Conservation (phyloP, 2,888 invertebrate species). For the Torymus aiolomorphi region DNA sequence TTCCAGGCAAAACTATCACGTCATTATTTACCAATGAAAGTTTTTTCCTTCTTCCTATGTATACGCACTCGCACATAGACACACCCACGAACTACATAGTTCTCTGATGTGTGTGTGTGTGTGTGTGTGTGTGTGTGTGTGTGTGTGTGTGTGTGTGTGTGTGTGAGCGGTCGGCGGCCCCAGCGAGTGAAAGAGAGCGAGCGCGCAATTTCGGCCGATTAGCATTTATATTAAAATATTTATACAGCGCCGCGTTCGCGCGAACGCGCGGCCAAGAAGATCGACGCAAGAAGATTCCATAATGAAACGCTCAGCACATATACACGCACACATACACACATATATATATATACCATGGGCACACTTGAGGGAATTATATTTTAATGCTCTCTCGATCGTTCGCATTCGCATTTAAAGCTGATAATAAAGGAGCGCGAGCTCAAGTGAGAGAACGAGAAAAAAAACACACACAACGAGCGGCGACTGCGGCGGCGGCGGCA, state of each 20-base stretch:
- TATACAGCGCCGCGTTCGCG: slow-evolving; percentile 58
- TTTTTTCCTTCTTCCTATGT: slow-evolving; percentile 9
- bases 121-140: no score
- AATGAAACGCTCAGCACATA: slow-evolving; percentile 17
- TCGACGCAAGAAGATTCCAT: slow-evolving; percentile 38
- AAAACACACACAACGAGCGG: no score
- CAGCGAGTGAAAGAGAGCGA: no score
- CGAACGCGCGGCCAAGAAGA: slow-evolving; percentile 16
- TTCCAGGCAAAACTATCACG: slow-evolving; percentile 42
- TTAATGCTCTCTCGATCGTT: slow-evolving; percentile 33
- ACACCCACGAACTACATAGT: no score
- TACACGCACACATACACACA: not conserved
- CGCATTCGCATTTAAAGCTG: slow-evolving; percentile 45
- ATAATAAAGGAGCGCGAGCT: slow-evolving; percentile 9
- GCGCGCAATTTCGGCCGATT: slow-evolving; percentile 69
- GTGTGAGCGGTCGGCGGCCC: no score
- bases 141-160: no score
- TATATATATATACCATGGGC: not conserved
- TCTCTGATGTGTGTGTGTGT: no score
- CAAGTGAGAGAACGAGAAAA: not conserved
- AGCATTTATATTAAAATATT: slow-evolving; percentile 73
- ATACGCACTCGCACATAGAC: no score
- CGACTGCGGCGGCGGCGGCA: no score
- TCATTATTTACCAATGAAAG: slow-evolving; percentile 45
- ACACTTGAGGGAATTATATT: slow-evolving; percentile 35